phyloP scores from a whole-genome alignment of 2,113 vertebrate species.

The Archocentrus centrarchus region DNA sequence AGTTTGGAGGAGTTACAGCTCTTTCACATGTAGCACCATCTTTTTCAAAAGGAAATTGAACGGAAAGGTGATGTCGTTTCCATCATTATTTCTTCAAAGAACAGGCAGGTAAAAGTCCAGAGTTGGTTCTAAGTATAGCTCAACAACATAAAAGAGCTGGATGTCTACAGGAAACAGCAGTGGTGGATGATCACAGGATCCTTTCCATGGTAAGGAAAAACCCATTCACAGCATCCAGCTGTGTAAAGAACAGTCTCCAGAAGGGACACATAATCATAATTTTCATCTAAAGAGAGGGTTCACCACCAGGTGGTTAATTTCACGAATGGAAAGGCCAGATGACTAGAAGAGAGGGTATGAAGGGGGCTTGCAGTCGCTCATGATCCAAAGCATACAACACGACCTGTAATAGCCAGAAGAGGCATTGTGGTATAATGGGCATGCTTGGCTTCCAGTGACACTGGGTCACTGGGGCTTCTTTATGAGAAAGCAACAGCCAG shows the following conservation, averaged over 20 bases:
- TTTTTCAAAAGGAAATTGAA: background rate
- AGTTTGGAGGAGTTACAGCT: background rate
- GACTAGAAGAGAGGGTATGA: too few species aligned
- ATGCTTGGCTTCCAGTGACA: background rate
- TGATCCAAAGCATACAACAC: background rate
- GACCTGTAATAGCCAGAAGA: background rate
- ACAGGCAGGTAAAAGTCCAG: constrained; percentile 1
- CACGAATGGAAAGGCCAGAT: too few species aligned
- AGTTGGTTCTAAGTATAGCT: background rate
- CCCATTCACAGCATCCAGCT: background rate
- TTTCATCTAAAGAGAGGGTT: background rate
- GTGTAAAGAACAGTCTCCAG: background rate
- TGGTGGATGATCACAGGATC: background rate
- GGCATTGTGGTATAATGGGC: background rate
- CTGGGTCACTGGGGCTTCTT: background rate
- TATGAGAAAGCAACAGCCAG: background rate
- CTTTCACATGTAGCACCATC: background rate
- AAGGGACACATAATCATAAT: background rate
- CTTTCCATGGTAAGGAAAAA: background rate
- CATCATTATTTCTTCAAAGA: background rate
- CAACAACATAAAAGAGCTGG: background rate
- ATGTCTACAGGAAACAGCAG: too few species aligned
- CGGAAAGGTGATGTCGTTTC: background rate
- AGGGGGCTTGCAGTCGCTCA: too few species aligned
- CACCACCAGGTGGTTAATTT: too few species aligned